Evolutionary conservation across 2,888 invertebrate species (phyloP), one percentile per base, ranked within the genome.

Genomic region (Nomada ruficornis): DNA sequence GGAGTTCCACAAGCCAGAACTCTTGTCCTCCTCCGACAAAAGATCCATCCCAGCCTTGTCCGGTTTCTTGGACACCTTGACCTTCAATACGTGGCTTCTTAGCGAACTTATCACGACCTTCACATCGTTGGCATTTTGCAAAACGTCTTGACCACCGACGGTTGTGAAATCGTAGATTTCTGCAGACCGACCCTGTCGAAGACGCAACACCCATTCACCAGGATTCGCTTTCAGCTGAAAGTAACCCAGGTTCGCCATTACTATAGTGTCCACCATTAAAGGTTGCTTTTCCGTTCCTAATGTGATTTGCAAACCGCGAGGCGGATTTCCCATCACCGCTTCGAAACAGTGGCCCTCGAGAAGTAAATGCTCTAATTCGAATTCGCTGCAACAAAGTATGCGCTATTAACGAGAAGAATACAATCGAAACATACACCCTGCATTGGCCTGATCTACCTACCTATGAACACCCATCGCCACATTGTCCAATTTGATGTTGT

Each of bases 161-260:
- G 94, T 94, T 42, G 89, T 90, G 42, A 99, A 98, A 90, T 98
- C 97, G 93, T 99, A 99, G 84, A 99, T 98, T 78, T 99, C 99
- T 2, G 96, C 96, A 2, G 99, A 99, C 86, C 98, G 96, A 9
- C 99, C 99, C 64, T 98, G 98, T 47, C 99, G 95, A 5, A 99
- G 95, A 7, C 96, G 95, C 80, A 99, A 94, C 29, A 97, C 94
- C 99, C 99, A 99, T 13, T 98, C 98, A 0, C 99, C 99, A 1
- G 99, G 99, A 94, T 98, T 98, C 0, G 99, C 99, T 94, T 99
- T 99, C 47, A 99, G 95, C 94, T 98, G 98, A 95, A 99, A 99
- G 94, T 99, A 99, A 18, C 99, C 99, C 88, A 99, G 95, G 94
- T 99, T 99, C 9, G 99, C 99, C 99, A 99, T 99, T n/a, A 99